Conservation (phyloP, 2,888 invertebrate genomes). For the Andrena hattorfiana region DNA sequence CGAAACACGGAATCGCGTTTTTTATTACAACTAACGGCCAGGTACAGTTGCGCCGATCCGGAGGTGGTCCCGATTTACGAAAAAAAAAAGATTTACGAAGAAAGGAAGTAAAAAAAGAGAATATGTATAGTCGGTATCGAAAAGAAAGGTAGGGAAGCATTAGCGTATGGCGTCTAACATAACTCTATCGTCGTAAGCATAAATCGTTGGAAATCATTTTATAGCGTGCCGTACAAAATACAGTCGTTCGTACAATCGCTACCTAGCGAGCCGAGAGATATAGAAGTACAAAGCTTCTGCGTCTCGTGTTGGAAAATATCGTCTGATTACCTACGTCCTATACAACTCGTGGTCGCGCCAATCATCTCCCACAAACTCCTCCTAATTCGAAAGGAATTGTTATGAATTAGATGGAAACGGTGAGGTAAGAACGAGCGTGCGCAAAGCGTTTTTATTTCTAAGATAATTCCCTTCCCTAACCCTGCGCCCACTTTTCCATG, state of each 20-base stretch:
- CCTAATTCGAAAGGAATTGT: slow-evolving; percentile 22
- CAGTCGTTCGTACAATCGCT: slow-evolving; percentile 32
- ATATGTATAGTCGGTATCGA: slow-evolving; percentile 28
- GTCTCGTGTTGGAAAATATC: slow-evolving; percentile 8
- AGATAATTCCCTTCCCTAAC: slow-evolving; percentile 9
- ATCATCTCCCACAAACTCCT: slow-evolving; percentile 11
- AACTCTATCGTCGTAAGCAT: slow-evolving; percentile 36
- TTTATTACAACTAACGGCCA: slow-evolving; percentile 19
- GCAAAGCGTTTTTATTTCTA: slow-evolving; percentile 11
- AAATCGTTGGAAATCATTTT: slow-evolving; percentile 47
- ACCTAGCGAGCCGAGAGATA: slow-evolving; percentile 30
- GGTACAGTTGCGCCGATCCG: not conserved
- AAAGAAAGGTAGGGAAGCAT: slow-evolving; percentile 27
- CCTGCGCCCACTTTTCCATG: slow-evolving; percentile 15
- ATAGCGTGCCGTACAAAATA: slow-evolving; percentile 29
- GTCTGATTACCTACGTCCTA: not conserved
- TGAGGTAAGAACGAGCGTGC: not conserved
- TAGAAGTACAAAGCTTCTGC: slow-evolving; percentile 1
- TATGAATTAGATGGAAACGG: not conserved
- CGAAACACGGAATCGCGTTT: slow-evolving; percentile 7
- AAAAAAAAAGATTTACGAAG: slow-evolving; percentile 18
- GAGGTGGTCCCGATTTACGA: not conserved
- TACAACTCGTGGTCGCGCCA: slow-evolving; percentile 2
- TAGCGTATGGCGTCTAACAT: slow-evolving; percentile 37
- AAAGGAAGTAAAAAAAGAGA: slow-evolving; percentile 1